A percentile compares a stretch with the other conserved stretches of the same genome.
These are phyloP conservation scores for Galerucella calmariensis DNA, from an alignment of 2,888 invertebrate species.

Conservation along the genomic window DNA sequence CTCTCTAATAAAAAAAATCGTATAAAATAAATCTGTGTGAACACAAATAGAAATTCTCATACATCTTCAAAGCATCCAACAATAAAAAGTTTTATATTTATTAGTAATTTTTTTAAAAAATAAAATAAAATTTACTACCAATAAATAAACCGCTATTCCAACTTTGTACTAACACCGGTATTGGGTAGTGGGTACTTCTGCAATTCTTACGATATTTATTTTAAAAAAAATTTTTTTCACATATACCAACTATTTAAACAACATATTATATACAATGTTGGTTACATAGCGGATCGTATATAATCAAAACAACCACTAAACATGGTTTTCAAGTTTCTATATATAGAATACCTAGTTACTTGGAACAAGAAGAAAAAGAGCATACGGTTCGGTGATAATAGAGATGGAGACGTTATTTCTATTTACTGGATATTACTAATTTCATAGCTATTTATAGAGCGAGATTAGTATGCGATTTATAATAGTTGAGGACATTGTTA, in stretches of 20 bases:
- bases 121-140: background rate
- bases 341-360: conserved; percentile 35
- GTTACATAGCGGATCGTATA: conserved; percentile 22
- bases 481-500: no score
- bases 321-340: conserved; percentile 40
- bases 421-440: background rate
- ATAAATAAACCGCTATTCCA: background rate
- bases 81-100: no score
- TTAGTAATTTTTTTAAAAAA: background rate
- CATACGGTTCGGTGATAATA: conserved; percentile 26
- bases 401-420: conserved; percentile 5
- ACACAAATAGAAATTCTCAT: no score
- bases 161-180: background rate
- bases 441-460: background rate
- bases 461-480: no score
- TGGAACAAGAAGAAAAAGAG: conserved; percentile 28
- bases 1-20: no score
- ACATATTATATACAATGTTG: conserved; percentile 16
- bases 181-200: background rate
- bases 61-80: no score
- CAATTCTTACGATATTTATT: background rate
- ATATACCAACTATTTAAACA: conserved; percentile 4
- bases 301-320: conserved; percentile 40
- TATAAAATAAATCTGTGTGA: no score
- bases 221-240: background rate